Percentiles rank a stretch among this genome's conserved stretches.
Conservation (phyloP, 2,888 invertebrate species). For the Athalia circularis region DNA sequence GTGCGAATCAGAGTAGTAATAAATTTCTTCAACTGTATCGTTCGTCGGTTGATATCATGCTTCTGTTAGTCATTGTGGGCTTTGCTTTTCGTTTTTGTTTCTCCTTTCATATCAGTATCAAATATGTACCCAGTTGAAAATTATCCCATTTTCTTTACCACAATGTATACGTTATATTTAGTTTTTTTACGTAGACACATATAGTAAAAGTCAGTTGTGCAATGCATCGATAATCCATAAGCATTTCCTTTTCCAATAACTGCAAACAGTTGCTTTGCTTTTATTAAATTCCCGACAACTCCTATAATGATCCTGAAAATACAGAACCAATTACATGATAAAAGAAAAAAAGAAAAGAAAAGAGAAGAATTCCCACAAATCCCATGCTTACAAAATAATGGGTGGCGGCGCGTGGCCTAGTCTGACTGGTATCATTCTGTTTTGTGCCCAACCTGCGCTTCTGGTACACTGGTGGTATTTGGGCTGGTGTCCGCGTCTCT, state of each 20-base stretch:
- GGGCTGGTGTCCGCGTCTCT: conserved; percentile 59
- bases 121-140: background rate
- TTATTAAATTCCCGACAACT: background rate
- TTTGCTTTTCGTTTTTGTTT: conserved; percentile 37
- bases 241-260: conserved; percentile 51
- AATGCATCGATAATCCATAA: background rate
- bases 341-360: background rate
- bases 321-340: background rate
- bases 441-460: conserved; percentile 70
- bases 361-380: conserved; percentile 3
- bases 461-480: conserved; percentile 70
- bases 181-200: background rate
- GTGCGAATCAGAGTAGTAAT: background rate
- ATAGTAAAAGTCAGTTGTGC: no score
- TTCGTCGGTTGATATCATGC: conserved; percentile 10
- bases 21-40: conserved; percentile 14
- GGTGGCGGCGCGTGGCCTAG: conserved; percentile 59
- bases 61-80: conserved; percentile 33
- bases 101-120: background rate
- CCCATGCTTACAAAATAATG: conserved; percentile 36
- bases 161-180: background rate
- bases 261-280: conserved; percentile 55
- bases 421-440: conserved; percentile 70
- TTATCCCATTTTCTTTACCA: background rate
- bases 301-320: background rate